Conservation (phyloP, 2,888 invertebrate species). For the Leucophenga montana region DNA sequence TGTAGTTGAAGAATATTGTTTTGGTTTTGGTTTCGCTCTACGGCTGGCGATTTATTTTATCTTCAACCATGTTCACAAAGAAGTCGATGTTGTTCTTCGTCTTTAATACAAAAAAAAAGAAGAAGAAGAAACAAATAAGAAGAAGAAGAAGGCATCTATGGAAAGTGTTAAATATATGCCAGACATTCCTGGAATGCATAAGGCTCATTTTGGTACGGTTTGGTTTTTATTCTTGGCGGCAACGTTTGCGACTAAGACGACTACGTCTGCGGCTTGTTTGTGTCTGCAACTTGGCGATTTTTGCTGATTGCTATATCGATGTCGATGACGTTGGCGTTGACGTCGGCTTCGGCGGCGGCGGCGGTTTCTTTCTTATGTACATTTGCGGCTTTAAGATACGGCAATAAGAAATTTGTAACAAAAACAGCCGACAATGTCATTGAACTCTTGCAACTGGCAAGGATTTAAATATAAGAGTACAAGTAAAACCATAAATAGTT, state of each 20-base stretch:
- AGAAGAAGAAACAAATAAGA: too few species aligned
- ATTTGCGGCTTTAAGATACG: conserved; percentile 10
- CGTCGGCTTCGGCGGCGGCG: not conserved
- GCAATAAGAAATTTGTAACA: too few species aligned
- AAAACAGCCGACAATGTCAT: not conserved
- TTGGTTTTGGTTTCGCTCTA: too few species aligned
- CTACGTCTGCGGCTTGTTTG: conserved; percentile 4
- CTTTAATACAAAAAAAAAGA: conserved; percentile 36
- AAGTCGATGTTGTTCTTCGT: conserved; percentile 29
- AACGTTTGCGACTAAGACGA: too few species aligned
- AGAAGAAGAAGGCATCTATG: conserved; percentile 29
- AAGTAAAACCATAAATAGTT: too few species aligned
- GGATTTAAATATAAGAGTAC: not conserved
- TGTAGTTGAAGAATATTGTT: not conserved
- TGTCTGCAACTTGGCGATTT: conserved; percentile 4
- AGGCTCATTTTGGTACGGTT: conserved; percentile 7
- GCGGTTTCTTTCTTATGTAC: conserved; percentile 14
- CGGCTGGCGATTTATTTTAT: not conserved
- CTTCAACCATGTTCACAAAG: too few species aligned
- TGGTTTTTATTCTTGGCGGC: not conserved
- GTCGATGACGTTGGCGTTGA: not conserved
- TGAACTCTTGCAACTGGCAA: conserved; percentile 4
- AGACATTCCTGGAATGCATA: conserved; percentile 54
- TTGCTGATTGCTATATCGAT: conserved; percentile 10
- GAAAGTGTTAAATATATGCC: conserved; percentile 32